Evolutionary conservation across 2,113 vertebrate species (phyloP), one percentile per base, ranked within the genome.

Genomic region (Piaya cayana): DNA sequence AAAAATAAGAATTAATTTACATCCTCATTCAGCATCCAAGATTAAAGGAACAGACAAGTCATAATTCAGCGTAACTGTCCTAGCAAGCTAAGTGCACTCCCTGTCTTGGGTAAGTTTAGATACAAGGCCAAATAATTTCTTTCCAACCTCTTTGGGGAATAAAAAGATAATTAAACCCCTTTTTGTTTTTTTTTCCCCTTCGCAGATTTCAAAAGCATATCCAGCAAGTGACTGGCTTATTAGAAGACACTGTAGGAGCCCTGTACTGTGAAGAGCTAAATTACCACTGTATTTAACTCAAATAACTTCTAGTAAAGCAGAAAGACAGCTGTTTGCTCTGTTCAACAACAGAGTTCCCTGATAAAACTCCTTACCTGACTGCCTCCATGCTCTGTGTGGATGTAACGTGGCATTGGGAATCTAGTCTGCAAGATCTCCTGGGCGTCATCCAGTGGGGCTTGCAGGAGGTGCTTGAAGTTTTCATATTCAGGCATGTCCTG

Each of bases 401-500:
- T 52, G 87, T 99, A 99, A 68, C 99, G 98, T 0, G 99, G 99
- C 99, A 99, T 99, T 12, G 99, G 99, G 96, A 99, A 99, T 64
- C 99, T 98, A 0, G 98, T 98, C 97, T 99, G 99, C 68, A 99
- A 91, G 97, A 99, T 99, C 96, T 99, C 99, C 96, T 99, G 99
- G 43, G 99, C 99, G 1, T 99, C 99, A 53, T 99, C 99, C 86
- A 99, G 93, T 1, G 99, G 99, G 50, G 99, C 99, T 90, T 99
- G 99, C 47, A 99, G 98, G 56, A 99, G 98, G 93, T 99, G 99
- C 95, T 98, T 99, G 96, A 99, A 99, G 97, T 99, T 99, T 98
- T 99, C 99, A 32, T 99, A 99, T 77, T 99, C 99, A 2, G 99
- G 97, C 99, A 99, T 98, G 60, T 99, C 98, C 96, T 99, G 99